Evolutionary conservation across 2,888 invertebrate genomes (phyloP).

Genomic region (Busseola fusca): DNA sequence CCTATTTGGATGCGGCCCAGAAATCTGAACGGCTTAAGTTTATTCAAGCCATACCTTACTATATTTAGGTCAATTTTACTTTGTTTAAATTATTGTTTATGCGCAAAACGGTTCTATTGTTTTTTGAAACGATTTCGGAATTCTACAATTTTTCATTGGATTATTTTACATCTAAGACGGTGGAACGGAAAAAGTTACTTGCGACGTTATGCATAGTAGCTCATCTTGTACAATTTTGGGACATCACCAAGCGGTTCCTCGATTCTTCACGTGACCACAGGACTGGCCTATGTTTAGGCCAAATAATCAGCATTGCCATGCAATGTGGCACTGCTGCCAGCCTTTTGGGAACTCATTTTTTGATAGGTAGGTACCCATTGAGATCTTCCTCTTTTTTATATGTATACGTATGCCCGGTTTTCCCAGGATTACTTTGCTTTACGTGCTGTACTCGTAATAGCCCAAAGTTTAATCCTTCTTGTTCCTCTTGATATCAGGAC

Average conservation of each 20-base stretch:
- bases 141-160: background rate
- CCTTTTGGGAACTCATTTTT: background rate
- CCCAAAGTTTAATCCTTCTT: too few species aligned
- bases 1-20: slow-evolving; percentile 77
- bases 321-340: background rate
- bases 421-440: too few species aligned
- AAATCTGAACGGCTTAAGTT: slow-evolving; percentile 71
- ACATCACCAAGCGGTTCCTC: background rate
- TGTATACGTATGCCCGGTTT: background rate
- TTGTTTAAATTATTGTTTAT: slow-evolving; percentile 68
- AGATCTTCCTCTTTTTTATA: background rate
- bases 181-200: background rate
- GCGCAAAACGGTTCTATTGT: slow-evolving; percentile 48
- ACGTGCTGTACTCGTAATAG: too few species aligned
- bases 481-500: too few species aligned
- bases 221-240: background rate
- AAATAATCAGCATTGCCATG: background rate
- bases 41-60: slow-evolving; percentile 71
- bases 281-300: background rate
- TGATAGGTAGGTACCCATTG: too few species aligned
- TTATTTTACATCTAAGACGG: background rate
- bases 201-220: background rate
- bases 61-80: slow-evolving; percentile 77
- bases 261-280: background rate
- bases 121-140: slow-evolving; percentile 1